These are phyloP conservation scores for Caenorhabditis sp. DNA, from an alignment of 2,888 invertebrate genomes.

Conservation along the genomic window DNA sequence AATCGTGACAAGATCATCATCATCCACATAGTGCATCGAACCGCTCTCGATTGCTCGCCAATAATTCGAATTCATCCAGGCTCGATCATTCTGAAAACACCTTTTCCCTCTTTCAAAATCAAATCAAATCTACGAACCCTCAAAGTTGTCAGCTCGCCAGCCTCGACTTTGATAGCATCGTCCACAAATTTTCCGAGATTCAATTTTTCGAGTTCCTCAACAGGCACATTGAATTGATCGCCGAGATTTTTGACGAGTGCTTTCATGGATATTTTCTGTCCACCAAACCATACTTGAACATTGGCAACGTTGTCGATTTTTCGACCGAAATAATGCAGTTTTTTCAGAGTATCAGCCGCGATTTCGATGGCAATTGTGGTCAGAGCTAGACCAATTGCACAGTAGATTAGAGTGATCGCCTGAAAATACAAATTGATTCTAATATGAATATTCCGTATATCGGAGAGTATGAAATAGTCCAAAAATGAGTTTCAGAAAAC, in stretches of 20 bases:
- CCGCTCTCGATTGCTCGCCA: constrained; percentile 55
- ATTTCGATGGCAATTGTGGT: constrained; percentile 69
- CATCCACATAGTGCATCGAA: constrained; percentile 56
- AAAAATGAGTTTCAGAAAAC: too few relatives aligned
- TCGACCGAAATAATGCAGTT: constrained; percentile 67
- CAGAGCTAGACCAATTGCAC: constrained; percentile 64
- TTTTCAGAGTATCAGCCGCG: constrained; percentile 64
- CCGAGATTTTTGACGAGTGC: constrained; percentile 65
- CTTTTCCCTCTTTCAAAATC: background rate
- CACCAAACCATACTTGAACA: constrained; percentile 68
- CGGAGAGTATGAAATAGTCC: background rate
- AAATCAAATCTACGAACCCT: constrained; percentile 26
- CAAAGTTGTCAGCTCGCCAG: constrained; percentile 58
- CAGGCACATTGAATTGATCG: constrained; percentile 64
- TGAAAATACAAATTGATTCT: too few relatives aligned
- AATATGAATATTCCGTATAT: too few relatives aligned
- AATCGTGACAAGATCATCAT: constrained; percentile 54
- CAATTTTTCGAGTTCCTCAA: constrained; percentile 58
- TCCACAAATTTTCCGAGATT: constrained; percentile 64
- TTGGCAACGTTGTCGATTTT: constrained; percentile 66
- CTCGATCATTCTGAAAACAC: constrained; percentile 49
- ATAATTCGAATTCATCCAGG: constrained; percentile 58
- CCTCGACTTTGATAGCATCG: constrained; percentile 63
- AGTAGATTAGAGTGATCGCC: constrained; percentile 61
- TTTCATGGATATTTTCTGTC: constrained; percentile 63